phyloP scores from a whole-genome alignment of 1,140 invertebrate species.

The Pseudomyrmex cubaensis region DNA sequence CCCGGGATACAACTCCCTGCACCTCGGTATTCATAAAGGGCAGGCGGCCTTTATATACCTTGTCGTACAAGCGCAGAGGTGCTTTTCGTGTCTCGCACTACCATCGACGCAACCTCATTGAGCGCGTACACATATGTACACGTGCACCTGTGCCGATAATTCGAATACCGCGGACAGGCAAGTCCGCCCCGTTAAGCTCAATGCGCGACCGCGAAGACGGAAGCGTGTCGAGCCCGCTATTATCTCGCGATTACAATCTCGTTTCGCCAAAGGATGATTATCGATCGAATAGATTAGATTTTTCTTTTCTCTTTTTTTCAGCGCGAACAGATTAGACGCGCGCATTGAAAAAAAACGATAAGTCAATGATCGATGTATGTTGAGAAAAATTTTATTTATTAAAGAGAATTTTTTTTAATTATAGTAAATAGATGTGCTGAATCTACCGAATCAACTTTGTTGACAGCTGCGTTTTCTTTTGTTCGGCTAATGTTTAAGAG shows the following conservation, averaged over 20 bases:
- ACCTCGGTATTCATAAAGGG: conserved; percentile 83
- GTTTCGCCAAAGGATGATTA: conserved; percentile 30
- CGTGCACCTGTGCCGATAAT: conserved; percentile 68
- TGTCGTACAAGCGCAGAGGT: conserved; percentile 21
- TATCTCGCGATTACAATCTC: conserved; percentile 54
- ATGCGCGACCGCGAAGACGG: conserved; percentile 46
- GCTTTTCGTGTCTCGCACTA: conserved; percentile 50
- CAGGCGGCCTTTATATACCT: conserved; percentile 61
- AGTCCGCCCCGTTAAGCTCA: conserved; percentile 11
- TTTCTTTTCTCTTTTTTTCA: background rate
- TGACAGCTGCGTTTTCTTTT: background rate
- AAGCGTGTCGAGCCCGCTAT: conserved; percentile 45
- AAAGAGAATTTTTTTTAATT: background rate
- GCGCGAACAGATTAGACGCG: background rate
- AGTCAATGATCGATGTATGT: background rate
- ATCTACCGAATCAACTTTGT: background rate
- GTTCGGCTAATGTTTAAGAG: background rate
- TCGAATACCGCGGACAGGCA: conserved; percentile 66
- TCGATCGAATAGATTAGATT: conserved; percentile 23
- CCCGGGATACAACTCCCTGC: conserved; percentile 43
- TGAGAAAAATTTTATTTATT: background rate
- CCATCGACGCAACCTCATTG: conserved; percentile 16
- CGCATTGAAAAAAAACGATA: background rate
- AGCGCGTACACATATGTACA: conserved; percentile 12
- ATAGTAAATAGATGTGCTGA: background rate